Evolutionary conservation across 92 coral and sea anemone species (phyloP).

Genomic region (Palythoa caribaeorum): DNA sequence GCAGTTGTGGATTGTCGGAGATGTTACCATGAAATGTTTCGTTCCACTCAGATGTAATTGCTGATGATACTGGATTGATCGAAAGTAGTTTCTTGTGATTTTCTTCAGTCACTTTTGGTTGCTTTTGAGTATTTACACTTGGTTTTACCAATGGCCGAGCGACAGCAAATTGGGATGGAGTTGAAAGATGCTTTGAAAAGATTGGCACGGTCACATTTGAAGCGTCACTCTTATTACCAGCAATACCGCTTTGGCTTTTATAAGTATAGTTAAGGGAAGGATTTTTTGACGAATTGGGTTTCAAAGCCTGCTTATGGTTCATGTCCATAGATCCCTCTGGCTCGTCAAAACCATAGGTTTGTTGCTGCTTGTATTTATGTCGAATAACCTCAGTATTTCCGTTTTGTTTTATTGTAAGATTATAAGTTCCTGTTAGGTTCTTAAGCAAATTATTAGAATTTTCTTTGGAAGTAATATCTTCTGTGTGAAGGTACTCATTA

Average conservation of each 20-base stretch:
- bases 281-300: not conserved
- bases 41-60: not conserved
- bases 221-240: not conserved
- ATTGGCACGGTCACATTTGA: not conserved
- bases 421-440: not conserved
- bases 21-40: not conserved
- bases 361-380: not conserved
- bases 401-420: not conserved
- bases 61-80: not conserved
- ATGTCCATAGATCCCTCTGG: not conserved
- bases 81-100: not conserved
- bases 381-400: not conserved
- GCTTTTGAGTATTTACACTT: not conserved
- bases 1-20: not conserved
- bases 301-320: not conserved
- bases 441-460: not conserved
- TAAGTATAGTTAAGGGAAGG: not conserved
- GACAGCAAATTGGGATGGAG: conserved; percentile 21
- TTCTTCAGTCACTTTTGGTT: not conserved
- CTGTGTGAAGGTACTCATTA: not conserved
- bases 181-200: conserved; percentile 1
- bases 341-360: not conserved
- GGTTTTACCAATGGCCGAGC: conserved; percentile 47
- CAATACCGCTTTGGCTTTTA: not conserved
- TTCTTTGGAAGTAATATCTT: not conserved